Evolutionary conservation across 2,113 vertebrate genomes (phyloP).

Genomic region (Lampris incognitus): DNA sequence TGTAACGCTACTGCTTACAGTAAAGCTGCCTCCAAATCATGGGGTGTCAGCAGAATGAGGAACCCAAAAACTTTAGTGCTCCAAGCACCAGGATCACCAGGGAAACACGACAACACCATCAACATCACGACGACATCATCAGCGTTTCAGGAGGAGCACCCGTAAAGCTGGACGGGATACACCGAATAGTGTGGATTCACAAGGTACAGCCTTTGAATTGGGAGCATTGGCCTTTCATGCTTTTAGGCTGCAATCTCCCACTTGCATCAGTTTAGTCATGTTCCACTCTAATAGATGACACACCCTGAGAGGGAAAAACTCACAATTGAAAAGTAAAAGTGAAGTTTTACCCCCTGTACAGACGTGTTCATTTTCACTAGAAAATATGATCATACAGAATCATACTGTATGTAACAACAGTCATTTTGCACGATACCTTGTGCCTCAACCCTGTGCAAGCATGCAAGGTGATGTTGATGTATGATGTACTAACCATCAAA

Average conservation of each 20-base stretch:
- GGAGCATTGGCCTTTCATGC: conserved; percentile 7
- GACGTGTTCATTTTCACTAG: conserved; percentile 32
- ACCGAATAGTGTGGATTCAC: conserved; percentile 3
- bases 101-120: conserved; percentile 8
- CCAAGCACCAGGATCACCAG: not conserved
- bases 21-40: conserved; percentile 20
- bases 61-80: conserved; percentile 9
- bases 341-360: not conserved
- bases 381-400: conserved; percentile 16
- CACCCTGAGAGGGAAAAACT: conserved; percentile 10
- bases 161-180: conserved; percentile 17
- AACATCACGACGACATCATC: not conserved
- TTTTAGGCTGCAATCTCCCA: conserved; percentile 20
- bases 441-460: too few relatives aligned
- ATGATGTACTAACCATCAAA: too few relatives aligned
- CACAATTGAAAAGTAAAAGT: conserved; percentile 30
- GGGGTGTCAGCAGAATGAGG: conserved; percentile 30
- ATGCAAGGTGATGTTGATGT: too few relatives aligned
- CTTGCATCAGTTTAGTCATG: not conserved
- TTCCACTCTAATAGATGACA: conserved; percentile 5
- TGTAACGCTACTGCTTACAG: conserved; percentile 19
- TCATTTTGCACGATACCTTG: conserved; percentile 19
- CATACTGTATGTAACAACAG: conserved; percentile 14
- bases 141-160: conserved; percentile 33
- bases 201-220: conserved; percentile 14